Conservation (phyloP, 2,888 invertebrate species). For the Tetragonula carbonaria region DNA sequence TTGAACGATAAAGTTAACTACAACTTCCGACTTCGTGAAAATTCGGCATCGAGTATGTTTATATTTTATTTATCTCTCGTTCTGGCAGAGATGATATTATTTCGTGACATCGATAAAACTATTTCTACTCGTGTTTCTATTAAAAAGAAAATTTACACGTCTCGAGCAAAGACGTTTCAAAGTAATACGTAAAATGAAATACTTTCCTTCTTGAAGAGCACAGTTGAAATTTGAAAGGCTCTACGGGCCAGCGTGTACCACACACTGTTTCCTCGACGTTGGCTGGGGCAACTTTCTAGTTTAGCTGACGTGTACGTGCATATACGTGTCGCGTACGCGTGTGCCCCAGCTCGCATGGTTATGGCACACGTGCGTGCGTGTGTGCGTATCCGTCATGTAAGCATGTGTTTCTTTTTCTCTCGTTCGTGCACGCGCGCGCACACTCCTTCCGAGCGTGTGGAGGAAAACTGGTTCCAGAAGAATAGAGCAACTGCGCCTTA, state of each 20-base stretch:
- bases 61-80: too few relatives aligned
- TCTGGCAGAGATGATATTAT: neutral
- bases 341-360: slow-evolving; percentile 43
- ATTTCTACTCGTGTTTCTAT: neutral
- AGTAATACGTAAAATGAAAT: neutral
- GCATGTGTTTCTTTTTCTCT: slow-evolving; percentile 45
- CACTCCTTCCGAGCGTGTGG: slow-evolving; percentile 64
- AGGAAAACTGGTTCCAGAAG: slow-evolving; percentile 83
- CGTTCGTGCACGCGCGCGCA: slow-evolving; percentile 24
- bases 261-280: slow-evolving; percentile 78
- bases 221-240: slow-evolving; percentile 83
- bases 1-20: neutral
- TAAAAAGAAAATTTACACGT: rapidly evolving
- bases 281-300: slow-evolving; percentile 83
- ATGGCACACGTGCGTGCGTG: slow-evolving; percentile 40
- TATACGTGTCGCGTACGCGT: slow-evolving; percentile 19
- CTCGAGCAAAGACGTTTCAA: neutral
- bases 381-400: slow-evolving; percentile 28
- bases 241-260: slow-evolving; percentile 69
- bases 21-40: neutral
- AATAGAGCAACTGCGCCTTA: slow-evolving; percentile 81
- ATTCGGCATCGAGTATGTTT: too few relatives aligned
- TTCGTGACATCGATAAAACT: neutral
- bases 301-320: slow-evolving; percentile 77
- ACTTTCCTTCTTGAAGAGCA: slow-evolving; percentile 54